Conservation (phyloP, 2,888 invertebrate genomes). For the Pelosia muscerda region DNA sequence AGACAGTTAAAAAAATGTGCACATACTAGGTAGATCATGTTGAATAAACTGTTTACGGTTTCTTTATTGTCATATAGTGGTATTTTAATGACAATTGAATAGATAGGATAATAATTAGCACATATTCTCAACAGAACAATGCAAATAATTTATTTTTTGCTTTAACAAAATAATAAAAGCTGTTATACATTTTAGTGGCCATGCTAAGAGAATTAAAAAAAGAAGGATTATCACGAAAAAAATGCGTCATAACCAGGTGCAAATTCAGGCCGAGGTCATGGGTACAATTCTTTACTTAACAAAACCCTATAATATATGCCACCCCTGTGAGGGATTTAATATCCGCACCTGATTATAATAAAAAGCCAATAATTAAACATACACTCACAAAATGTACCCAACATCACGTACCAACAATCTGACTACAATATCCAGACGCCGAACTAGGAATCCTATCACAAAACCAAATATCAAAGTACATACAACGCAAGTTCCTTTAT, state of each 20-base stretch:
- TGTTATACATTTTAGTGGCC: background rate
- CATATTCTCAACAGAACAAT: too few relatives aligned
- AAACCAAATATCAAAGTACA: slow-evolving; percentile 13
- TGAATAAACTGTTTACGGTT: background rate
- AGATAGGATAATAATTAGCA: too few relatives aligned
- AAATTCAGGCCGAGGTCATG: background rate
- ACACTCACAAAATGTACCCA: slow-evolving; percentile 82
- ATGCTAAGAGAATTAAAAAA: slow-evolving; percentile 7
- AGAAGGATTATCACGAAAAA: slow-evolving; percentile 20
- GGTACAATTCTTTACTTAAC: background rate
- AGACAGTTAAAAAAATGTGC: background rate
- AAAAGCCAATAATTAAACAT: slow-evolving; percentile 32
- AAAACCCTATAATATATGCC: background rate
- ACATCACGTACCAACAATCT: slow-evolving; percentile 79
- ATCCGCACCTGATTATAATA: slow-evolving; percentile 2
- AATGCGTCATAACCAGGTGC: slow-evolving; percentile 25
- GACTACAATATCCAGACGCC: slow-evolving; percentile 59
- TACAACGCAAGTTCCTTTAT: slow-evolving; percentile 50
- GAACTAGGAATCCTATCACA: slow-evolving; percentile 21
- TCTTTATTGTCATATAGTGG: background rate
- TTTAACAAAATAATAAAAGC: background rate
- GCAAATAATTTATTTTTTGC: background rate
- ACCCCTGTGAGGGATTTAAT: background rate
- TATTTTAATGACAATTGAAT: background rate
- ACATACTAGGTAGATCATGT: background rate